These are phyloP conservation scores for Mycetomoellerius zeteki DNA, from an alignment of 1,140 invertebrate species.

Conservation along the genomic window DNA sequence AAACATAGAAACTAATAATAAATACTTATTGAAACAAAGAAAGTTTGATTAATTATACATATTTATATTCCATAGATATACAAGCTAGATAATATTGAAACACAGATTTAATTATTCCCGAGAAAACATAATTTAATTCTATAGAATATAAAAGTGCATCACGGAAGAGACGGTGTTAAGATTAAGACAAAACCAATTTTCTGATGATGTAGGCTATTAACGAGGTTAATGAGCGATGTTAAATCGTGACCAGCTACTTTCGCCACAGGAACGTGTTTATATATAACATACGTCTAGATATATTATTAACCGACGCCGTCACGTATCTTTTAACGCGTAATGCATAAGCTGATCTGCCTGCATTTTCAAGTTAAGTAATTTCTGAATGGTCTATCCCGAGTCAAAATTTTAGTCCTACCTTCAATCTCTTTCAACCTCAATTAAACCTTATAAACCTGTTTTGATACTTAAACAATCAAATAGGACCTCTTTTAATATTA, in stretches of 20 bases:
- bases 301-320: slow-evolving; percentile 17
- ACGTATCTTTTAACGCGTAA: neutral
- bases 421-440: too few species aligned
- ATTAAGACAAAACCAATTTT: slow-evolving; percentile 54
- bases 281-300: slow-evolving; percentile 22
- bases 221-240: slow-evolving; percentile 59
- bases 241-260: slow-evolving; percentile 54
- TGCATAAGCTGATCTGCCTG: neutral
- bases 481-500: too few species aligned
- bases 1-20: neutral
- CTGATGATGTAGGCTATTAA: slow-evolving; percentile 48
- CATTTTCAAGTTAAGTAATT: neutral
- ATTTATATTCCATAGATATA: too few species aligned
- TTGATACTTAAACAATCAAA: too few species aligned
- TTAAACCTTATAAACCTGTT: too few species aligned
- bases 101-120: slow-evolving; percentile 24
- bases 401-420: too few species aligned
- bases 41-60: neutral
- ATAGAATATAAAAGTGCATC: slow-evolving; percentile 20
- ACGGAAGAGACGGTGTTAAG: slow-evolving; percentile 25
- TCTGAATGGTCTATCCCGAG: too few species aligned
- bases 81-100: neutral
- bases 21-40: neutral
- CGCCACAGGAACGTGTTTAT: slow-evolving; percentile 36
- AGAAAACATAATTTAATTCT: slow-evolving; percentile 35